A percentile compares a stretch with the other conserved stretches of the same genome.
Conservation (phyloP, 2,113 vertebrate genomes). For the Amphilophus citrinellus region DNA sequence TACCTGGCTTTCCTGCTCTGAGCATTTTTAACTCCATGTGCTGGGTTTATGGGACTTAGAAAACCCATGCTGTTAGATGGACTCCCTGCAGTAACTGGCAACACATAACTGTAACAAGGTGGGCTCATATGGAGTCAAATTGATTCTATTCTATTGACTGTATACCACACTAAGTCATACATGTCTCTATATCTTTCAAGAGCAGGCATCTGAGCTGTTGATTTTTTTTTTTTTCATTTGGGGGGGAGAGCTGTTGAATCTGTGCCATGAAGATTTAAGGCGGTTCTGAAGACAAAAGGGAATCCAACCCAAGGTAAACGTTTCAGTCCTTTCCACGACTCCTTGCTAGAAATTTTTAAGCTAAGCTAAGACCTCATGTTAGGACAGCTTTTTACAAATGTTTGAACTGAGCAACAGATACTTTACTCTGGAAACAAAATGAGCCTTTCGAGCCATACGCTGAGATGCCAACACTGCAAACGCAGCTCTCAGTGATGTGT, state of each 20-base stretch:
- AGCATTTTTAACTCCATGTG: conserved; percentile 4
- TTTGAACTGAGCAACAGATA: no score
- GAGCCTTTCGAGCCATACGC: background rate
- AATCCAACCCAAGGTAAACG: no score
- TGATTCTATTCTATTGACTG: background rate
- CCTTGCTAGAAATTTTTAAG: background rate
- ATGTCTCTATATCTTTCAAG: background rate
- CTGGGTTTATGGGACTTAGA: background rate
- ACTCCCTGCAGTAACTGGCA: conserved; percentile 6
- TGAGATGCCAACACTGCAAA: background rate
- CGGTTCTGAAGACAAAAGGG: no score
- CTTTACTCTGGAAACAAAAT: background rate
- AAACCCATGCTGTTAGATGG: conserved; percentile 6
- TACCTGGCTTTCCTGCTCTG: background rate
- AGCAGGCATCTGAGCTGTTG: background rate
- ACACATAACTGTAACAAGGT: background rate
- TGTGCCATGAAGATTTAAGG: no score
- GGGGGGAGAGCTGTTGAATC: no score
- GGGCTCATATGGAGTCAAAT: background rate
- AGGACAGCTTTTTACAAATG: no score
- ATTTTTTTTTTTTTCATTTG: no score
- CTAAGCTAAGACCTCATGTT: no score
- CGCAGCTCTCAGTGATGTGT: background rate
- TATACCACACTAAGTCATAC: background rate
- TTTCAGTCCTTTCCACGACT: background rate